Base-by-base conservation (phyloP, 2,797 vertebrate species). In the Erethizon dorsatum region DNA sequence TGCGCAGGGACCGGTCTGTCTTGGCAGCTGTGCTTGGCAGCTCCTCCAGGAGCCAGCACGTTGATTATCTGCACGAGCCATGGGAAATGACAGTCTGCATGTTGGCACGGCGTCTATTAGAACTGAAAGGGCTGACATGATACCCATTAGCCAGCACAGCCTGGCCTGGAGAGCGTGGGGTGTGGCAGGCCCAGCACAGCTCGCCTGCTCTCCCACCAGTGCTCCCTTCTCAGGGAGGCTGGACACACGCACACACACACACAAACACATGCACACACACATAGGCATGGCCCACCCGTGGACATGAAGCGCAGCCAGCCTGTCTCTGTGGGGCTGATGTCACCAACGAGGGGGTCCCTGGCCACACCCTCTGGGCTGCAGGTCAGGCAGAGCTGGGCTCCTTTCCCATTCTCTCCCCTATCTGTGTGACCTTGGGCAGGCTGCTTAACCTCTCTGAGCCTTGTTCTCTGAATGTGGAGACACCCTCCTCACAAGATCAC, bases 1-100 rank as follows among this genome's bases (percentile, higher is more conserved):
- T 24, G 14, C 13, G 59, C 41, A 3, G 54, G 0, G 91, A 24
- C 11, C 67, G 37, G 56, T 26, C 95, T 59, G 8, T 86, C n/a
- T 33, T 54, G 41, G 41, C 0, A 4, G 8, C 84, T 0, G 0
- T 80, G 80, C 61, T n/a, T n/a, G n/a, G n/a, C n/a, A n/a, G n/a
- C n/a, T n/a, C 90, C 59, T 73, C 57, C 0, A 4, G 96, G 93
- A 73, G 91, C 91, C 65, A 56, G 91, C 88, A 14, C 0, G 2
- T 22, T 89, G 88, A 93, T 94, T 91, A 94, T 57, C 80, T 56
- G 73, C 24, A 4, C 52, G 91, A 93, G 80, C 65, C 0, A 0
- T 1, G 37, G 96, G 78, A 93, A 94, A 97, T 92, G 90, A 96
- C 95, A 91, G 91, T 83, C 95, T 96, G 96, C 86, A n/a, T 56